phyloP scores from a whole-genome alignment of 1,140 invertebrate genomes.

The Mycetomoellerius zeteki region DNA sequence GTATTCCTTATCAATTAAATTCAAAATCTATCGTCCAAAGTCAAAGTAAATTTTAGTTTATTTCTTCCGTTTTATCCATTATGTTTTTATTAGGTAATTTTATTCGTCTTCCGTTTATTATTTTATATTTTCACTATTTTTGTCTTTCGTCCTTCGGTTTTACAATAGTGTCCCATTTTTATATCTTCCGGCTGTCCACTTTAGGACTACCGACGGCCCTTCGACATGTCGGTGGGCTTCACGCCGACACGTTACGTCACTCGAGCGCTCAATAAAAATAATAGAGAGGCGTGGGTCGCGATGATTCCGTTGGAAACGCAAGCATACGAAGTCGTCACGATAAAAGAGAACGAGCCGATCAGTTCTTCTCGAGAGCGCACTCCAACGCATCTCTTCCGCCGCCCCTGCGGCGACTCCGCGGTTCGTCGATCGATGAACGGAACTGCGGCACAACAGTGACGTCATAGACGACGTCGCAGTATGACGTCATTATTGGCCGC shows the following conservation, averaged over 20 bases:
- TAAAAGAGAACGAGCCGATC: neutral
- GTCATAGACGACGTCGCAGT: slow-evolving; percentile 83
- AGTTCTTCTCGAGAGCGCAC: slow-evolving; percentile 5
- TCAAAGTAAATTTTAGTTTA: neutral
- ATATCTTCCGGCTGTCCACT: neutral
- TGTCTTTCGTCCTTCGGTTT: too few species aligned
- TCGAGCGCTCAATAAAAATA: slow-evolving; percentile 46
- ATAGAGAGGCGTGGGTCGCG: slow-evolving; percentile 29
- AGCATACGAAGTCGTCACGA: slow-evolving; percentile 24
- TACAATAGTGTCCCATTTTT: neutral
- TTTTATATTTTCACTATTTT: neutral
- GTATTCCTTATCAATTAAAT: neutral
- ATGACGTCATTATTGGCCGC: slow-evolving; percentile 80
- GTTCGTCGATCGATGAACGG: slow-evolving; percentile 83
- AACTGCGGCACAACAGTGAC: slow-evolving; percentile 86
- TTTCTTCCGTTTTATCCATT: neutral
- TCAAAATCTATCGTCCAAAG: neutral
- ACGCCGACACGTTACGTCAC: slow-evolving; percentile 46
- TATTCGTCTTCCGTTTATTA: neutral
- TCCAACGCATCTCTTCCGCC: slow-evolving; percentile 48
- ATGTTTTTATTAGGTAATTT: neutral
- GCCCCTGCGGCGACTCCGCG: slow-evolving; percentile 60
- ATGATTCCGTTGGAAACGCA: slow-evolving; percentile 20
- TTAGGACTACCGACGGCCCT: neutral
- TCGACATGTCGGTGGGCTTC: neutral